Base-by-base conservation (phyloP, 2,888 invertebrate species). In the Strigamia transsilvanica region DNA sequence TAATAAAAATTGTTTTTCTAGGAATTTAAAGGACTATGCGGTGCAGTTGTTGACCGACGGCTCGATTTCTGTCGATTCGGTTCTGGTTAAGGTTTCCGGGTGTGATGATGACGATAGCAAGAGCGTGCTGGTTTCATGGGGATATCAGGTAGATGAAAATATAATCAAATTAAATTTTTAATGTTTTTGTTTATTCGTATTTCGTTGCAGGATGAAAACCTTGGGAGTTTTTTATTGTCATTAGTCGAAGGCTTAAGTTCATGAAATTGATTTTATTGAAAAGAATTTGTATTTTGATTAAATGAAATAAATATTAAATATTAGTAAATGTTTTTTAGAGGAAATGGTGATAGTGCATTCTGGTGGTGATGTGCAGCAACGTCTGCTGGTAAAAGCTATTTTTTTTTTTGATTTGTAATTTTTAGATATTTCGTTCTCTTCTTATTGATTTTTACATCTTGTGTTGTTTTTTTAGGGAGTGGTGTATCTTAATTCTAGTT, bases 71-170 rank as follows among this genome's bases (percentile, higher is more conserved):
- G 92, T 97, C 0, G 97, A 97, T 87, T 94, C 94, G 0, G 96
- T 97, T n/a, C 90, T 96, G 77, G 93, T 98, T 10, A 96, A 95
- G 88, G 94, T 98, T 1, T 95, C 96, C 87, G 94, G 94, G 13
- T 94, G 94, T 80, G 92, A 93, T 83, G 93, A 94, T 85, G 94
- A 88, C 23, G 87, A 94, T 84, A 92, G 93, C 82, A 98, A 97
- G 87, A 94, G 93, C 86, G 93, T 97, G 82, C 93, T 95, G 86
- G 94, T 98, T 3, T 96, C 97, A 0, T 98, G 98, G 98, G 95
- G 95, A 5, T 96, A 97, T 89, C 94, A 90, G 88, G 89, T 89
- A 83, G 80, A 12, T 15, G 34, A 4, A 38, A 27, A 27, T 27
- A 27, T 27, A 27, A n/a, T 38, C 1, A 41, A 10, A n/a, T 6